Percentiles rank a stretch among this genome's conserved stretches.
Evolutionary conservation across 2,888 invertebrate genomes (phyloP).

Genomic region (Oscheius myriophilus): DNA sequence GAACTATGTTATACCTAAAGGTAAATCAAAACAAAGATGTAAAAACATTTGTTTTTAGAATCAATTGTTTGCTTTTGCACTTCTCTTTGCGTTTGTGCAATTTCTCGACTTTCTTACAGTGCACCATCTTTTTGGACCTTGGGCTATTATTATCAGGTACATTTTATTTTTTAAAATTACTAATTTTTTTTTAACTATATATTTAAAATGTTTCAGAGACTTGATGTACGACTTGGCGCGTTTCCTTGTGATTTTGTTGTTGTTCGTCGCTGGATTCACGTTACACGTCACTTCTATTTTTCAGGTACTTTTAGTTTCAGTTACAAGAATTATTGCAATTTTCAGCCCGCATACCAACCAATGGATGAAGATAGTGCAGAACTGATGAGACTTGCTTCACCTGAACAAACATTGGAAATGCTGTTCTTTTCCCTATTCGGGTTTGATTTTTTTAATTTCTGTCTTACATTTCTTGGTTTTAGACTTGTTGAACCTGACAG

Average conservation of each 20-base stretch:
- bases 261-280: conserved; percentile 98
- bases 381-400: conserved; percentile 67
- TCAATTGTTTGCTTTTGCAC: conserved; percentile 93
- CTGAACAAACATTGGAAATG: conserved; percentile 88
- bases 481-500: conserved; percentile 78
- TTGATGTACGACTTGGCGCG: conserved; percentile 74
- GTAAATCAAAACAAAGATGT: neutral
- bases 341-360: conserved; percentile 70
- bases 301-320: conserved; percentile 78
- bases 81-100: conserved; percentile 94
- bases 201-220: conserved; percentile 48
- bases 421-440: conserved; percentile 80
- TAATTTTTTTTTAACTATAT: no score
- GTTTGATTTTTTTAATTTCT: conserved; percentile 13
- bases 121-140: conserved; percentile 98
- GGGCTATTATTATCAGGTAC: conserved; percentile 96
- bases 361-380: conserved; percentile 69
- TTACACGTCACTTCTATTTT: conserved; percentile 88
- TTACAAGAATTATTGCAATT: neutral
- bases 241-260: conserved; percentile 93
- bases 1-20: conserved; percentile 82
- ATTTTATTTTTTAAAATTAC: conserved; percentile 9
- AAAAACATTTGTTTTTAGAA: conserved; percentile 75
- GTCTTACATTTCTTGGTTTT: neutral
- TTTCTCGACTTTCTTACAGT: conserved; percentile 90